Evolutionary conservation across 1,140 invertebrate genomes (phyloP), one percentile per base, ranked within the genome.

Genomic region (Plutomurus gul): DNA sequence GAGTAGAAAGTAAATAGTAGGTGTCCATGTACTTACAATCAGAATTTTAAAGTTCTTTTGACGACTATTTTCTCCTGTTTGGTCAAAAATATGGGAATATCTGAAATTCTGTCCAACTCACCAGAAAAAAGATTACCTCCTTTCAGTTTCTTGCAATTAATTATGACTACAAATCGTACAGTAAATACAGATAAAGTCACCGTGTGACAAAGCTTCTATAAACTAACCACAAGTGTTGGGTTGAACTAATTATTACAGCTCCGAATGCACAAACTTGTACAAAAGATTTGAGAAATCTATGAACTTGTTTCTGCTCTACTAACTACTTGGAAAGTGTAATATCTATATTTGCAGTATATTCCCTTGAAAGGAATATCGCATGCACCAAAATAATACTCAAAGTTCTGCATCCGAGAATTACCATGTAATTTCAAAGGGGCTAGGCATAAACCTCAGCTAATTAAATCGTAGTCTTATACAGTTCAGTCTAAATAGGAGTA

Each of bases 341-440:
- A n/a, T n/a, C n/a, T n/a, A n/a, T n/a, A n/a, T n/a, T n/a, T n/a
- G 56, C 16, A 25, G 27, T 27, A 65, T 65, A 65, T n/a, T 33
- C 36, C 36, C 30, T n/a, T 27, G 56, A 33, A 27, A 65, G 16
- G 6, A 65, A 33, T 65, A 30, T 25, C 36, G 27, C 56, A 16
- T 16, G 11, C 30, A 65, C 36, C 56, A 25, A 65, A 65, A 65
- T 33, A 65, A 16, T 33, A n/a, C 13, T 65, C 16, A 36, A 65
- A 65, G 56, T 65, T 65, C 30, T 16, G 36, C 56, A 16, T 13
- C 43, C 10, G 10, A 43, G 27, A 65, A 65, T 65, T 65, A 65
- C 56, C n/a, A 65, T 65, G 56, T 65, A 16, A 65, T 65, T 65
- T 30, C 56, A 65, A 65, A 65, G 39, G 56, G n/a, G n/a, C n/a